Base-by-base conservation (phyloP, 1,140 invertebrate genomes). In the Trichogramma pretiosum region DNA sequence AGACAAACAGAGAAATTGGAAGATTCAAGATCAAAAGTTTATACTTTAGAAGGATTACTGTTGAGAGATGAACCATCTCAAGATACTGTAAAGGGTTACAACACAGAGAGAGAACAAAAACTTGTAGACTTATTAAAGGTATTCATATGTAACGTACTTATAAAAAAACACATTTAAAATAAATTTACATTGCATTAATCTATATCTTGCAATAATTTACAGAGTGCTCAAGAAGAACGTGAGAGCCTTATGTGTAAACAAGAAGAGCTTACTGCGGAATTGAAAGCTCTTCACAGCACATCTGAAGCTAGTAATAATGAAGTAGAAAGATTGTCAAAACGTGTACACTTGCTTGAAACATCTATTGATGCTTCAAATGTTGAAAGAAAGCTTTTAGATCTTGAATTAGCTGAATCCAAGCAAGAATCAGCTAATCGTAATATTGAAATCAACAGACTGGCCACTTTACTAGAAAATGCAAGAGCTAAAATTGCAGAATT, bases 1-100 rank as follows among this genome's bases (percentile, higher is more conserved):
- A 78, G 87, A 13, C 91, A 94, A 68, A 93, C 89, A 2, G 87
- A 93, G 64, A 89, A 92, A 68, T 70, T 94, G 0, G 89, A 93
- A 64, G 87, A 93, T 57, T 82, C 83, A 14, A 73, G 84, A 52
- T 80, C 77, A 16, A 81, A 83, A 65, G 80, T 84, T 26, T 77
- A 77, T 50, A 85, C 84, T 2, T 65, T 90, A 21, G 85, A 89
- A 62, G 82, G 81, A 46, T 60, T 87, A 22, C 63, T 86, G 24
- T 67, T 84, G 19, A 75, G 78, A 40, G 78, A 85, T 55, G 76
- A 78, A 23, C 78, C 83, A 37, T 77, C 76, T 2, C 81, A 82
- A 48, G 64, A 67, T 52, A 56, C 62, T 14, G n/a, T n/a, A n/a
- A 64, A 64, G 53, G 64, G 72, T 64, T 54, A 77, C 66, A 68